Percentiles rank a stretch among this genome's conserved stretches.
Evolutionary conservation across 2,888 invertebrate species (phyloP).

Genomic region (Polydrusus cervinus): DNA sequence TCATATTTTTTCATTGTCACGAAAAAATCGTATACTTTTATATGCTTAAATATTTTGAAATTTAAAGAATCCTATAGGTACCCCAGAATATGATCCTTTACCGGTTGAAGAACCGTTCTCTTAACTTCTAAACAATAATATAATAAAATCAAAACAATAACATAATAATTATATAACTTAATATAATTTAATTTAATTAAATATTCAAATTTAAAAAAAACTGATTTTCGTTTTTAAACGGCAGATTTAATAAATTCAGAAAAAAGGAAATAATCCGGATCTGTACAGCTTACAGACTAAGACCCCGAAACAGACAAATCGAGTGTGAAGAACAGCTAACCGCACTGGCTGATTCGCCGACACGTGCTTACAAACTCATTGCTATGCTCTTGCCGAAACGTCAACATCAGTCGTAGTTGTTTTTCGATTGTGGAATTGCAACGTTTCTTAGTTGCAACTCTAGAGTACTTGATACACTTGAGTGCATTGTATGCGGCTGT

Average conservation of each 20-base stretch:
- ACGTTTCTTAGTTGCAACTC: conserved; percentile 42
- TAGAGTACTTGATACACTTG: conserved; percentile 44
- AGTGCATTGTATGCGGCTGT: conserved; percentile 44
- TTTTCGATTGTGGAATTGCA: conserved; percentile 49
- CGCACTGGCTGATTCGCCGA: conserved; percentile 54
- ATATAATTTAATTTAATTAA: too few relatives aligned
- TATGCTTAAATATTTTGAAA: too few relatives aligned
- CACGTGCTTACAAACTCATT: conserved; percentile 51
- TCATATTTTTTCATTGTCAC: too few relatives aligned
- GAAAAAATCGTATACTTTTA: too few relatives aligned
- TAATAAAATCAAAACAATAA: too few relatives aligned
- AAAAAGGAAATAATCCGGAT: conserved; percentile 38
- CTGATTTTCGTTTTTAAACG: neutral
- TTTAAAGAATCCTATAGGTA: too few relatives aligned
- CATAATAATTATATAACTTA: too few relatives aligned
- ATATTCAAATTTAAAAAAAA: too few relatives aligned
- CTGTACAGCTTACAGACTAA: conserved; percentile 42
- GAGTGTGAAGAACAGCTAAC: conserved; percentile 56
- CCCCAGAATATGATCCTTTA: too few relatives aligned
- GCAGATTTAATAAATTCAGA: neutral
- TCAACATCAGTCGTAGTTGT: conserved; percentile 49
- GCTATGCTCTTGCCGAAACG: conserved; percentile 48
- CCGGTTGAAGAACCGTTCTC: too few relatives aligned
- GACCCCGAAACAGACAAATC: conserved; percentile 55
- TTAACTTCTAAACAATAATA: too few relatives aligned